Evolutionary conservation across 2,888 invertebrate species (phyloP).

Genomic region (Drosophila pseudotalamancana): DNA sequence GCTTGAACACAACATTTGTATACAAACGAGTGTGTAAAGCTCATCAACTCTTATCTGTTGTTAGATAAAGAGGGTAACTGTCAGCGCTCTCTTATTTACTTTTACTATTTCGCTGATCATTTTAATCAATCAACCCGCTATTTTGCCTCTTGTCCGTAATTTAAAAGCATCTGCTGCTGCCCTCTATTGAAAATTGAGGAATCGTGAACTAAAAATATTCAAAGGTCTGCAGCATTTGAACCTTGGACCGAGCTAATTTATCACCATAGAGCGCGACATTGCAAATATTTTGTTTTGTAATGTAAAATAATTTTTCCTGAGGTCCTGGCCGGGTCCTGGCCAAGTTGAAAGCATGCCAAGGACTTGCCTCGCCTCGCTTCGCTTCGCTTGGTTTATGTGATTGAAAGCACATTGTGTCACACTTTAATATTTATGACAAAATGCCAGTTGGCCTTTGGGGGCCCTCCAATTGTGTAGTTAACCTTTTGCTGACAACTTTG

Average conservation of each 20-base stretch:
- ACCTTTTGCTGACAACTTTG: conserved; percentile 24
- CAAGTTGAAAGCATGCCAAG: conserved; percentile 60
- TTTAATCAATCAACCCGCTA: conserved; percentile 34
- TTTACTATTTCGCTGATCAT: neutral
- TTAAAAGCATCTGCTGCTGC: conserved; percentile 16
- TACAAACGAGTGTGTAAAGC: too few relatives aligned
- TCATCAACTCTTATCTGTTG: neutral
- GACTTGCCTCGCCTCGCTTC: conserved; percentile 25
- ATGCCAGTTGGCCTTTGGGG: conserved; percentile 58
- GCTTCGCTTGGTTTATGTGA: conserved; percentile 55
- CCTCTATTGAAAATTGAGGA: conserved; percentile 12
- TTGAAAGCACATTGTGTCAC: conserved; percentile 62
- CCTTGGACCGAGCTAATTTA: conserved; percentile 66
- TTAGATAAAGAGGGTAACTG: conserved; percentile 4
- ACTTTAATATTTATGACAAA: conserved; percentile 80
- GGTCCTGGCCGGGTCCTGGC: neutral
- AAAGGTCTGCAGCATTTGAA: conserved; percentile 11
- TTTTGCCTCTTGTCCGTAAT: neutral
- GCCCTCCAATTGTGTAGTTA: conserved; percentile 27
- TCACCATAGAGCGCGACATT: conserved; percentile 59
- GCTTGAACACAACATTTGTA: too few relatives aligned
- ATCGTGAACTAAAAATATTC: conserved; percentile 40
- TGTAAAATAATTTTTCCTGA: conserved; percentile 49
- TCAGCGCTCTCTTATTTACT: too few relatives aligned
- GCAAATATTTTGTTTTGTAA: conserved; percentile 70